Evolutionary conservation across 2,113 vertebrate species (phyloP).

Genomic region (Cyanoderma ruficeps): DNA sequence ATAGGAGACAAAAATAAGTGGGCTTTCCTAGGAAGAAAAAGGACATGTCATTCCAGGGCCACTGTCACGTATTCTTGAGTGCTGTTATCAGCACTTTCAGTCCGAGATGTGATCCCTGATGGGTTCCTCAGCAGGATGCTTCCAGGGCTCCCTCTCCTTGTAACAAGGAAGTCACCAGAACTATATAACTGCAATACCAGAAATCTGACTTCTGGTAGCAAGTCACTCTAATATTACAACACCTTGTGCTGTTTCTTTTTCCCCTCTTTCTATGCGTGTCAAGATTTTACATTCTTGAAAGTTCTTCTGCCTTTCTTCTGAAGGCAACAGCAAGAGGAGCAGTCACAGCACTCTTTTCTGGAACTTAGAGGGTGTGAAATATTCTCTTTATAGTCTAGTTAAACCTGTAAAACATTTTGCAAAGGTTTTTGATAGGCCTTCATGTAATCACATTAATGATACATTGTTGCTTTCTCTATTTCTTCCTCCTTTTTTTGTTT

Average conservation of each 20-base stretch:
- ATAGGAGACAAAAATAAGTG: not conserved
- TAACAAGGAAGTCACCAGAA: not conserved
- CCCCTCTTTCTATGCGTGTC: not conserved
- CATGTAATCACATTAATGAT: conserved; percentile 8
- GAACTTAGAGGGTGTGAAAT: not conserved
- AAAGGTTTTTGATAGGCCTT: not conserved
- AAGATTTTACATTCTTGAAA: not conserved
- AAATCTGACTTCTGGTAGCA: not conserved
- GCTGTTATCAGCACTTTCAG: rapidly evolving
- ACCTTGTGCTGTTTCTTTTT: not conserved
- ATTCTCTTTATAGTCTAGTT: not conserved
- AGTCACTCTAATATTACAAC: not conserved
- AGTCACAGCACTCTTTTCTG: not conserved
- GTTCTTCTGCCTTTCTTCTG: not conserved
- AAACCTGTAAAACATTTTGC: not conserved
- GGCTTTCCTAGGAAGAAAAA: not conserved
- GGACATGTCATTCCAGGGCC: not conserved
- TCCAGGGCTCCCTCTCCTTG: not conserved
- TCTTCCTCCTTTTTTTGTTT: not conserved
- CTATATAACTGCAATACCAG: not conserved
- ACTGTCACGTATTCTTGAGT: not conserved
- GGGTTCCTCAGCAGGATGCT: not conserved
- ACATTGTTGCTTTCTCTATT: conserved; percentile 50
- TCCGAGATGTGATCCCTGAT: rapidly evolving
- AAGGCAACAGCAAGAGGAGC: not conserved